Evolutionary conservation across 2,888 invertebrate genomes (phyloP).

Genomic region (Agapetus fuscipes): DNA sequence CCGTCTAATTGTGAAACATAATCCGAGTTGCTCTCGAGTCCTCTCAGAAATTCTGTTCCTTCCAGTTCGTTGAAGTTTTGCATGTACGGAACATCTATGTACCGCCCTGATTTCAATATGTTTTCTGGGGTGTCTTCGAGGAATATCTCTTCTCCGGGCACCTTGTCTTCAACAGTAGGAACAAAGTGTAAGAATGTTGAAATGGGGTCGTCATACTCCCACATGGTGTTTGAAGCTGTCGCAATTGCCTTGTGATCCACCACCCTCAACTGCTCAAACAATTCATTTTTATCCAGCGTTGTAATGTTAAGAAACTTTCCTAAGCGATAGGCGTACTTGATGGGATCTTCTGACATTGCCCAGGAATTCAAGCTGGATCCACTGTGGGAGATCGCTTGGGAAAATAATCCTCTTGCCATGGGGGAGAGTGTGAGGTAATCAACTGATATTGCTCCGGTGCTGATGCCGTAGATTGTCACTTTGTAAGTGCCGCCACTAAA

Average conservation of each 20-base stretch:
- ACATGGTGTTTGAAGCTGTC: conserved; percentile 28
- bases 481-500: conserved; percentile 38
- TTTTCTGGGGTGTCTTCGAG: conserved; percentile 33
- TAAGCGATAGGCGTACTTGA: conserved; percentile 31
- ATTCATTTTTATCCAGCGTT: conserved; percentile 28
- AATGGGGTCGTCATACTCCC: conserved; percentile 30
- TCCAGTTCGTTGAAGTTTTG: conserved; percentile 3
- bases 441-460: conserved; percentile 33
- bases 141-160: conserved; percentile 31
- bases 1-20: neutral
- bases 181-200: conserved; percentile 26
- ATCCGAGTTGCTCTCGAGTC: neutral
- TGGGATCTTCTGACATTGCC: conserved; percentile 28
- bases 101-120: conserved; percentile 24
- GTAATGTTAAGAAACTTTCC: conserved; percentile 37
- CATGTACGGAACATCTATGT: conserved; percentile 6
- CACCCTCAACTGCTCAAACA: conserved; percentile 29
- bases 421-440: conserved; percentile 33
- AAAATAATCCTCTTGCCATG: conserved; percentile 32
- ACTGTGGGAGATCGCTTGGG: conserved; percentile 34
- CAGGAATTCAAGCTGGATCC: conserved; percentile 30
- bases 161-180: conserved; percentile 35
- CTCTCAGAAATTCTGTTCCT: neutral
- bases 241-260: conserved; percentile 30
- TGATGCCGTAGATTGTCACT: conserved; percentile 38